These are phyloP conservation scores for Eulemur albifrons DNA, from an alignment of 2,797 vertebrate genomes.

Conservation along the genomic window DNA sequence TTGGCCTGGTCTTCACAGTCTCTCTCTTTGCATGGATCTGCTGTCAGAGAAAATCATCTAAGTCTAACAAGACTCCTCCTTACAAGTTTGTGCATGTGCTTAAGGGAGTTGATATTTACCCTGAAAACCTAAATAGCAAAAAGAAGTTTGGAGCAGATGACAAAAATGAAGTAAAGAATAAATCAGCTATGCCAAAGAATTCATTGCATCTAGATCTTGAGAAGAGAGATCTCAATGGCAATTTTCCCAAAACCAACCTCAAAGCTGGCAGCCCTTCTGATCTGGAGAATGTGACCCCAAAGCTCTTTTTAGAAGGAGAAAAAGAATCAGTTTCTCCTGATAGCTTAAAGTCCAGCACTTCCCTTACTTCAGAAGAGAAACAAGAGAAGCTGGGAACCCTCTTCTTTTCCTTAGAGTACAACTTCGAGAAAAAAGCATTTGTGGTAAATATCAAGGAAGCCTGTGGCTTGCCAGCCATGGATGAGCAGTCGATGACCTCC, in stretches of 20 bases:
- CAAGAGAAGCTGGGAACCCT: slow-evolving; percentile 93
- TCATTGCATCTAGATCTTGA: slow-evolving; percentile 96
- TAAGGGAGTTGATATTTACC: slow-evolving; percentile 98
- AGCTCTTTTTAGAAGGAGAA: slow-evolving; percentile 88
- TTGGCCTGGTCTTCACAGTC: slow-evolving; percentile 95
- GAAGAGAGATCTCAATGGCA: slow-evolving; percentile 96
- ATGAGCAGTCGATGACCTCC: slow-evolving; percentile 98
- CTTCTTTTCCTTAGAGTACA: slow-evolving; percentile 97
- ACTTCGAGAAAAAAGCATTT: slow-evolving; percentile 96
- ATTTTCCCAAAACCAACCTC: slow-evolving; percentile 92
- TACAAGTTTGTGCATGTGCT: slow-evolving; percentile 99
- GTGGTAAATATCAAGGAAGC: slow-evolving; percentile 98
- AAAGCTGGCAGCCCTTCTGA: slow-evolving; percentile 92
- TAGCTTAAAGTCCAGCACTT: slow-evolving; percentile 90
- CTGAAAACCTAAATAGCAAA: slow-evolving; percentile 95
- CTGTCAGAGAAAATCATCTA: slow-evolving; percentile 96
- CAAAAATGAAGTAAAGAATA: slow-evolving; percentile 86
- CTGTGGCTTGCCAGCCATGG: slow-evolving; percentile 94
- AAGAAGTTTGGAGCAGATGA: slow-evolving; percentile 93
- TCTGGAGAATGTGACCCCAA: slow-evolving; percentile 89
- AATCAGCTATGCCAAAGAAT: slow-evolving; percentile 85
- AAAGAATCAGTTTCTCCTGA: slow-evolving; percentile 88
- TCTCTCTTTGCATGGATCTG: slow-evolving; percentile 99
- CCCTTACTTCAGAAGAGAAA: slow-evolving; percentile 90
- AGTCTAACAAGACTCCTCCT: slow-evolving; percentile 94